These are phyloP conservation scores for Petrocephalus zakoni DNA, from an alignment of 2,113 vertebrate species.

Conservation along the genomic window DNA sequence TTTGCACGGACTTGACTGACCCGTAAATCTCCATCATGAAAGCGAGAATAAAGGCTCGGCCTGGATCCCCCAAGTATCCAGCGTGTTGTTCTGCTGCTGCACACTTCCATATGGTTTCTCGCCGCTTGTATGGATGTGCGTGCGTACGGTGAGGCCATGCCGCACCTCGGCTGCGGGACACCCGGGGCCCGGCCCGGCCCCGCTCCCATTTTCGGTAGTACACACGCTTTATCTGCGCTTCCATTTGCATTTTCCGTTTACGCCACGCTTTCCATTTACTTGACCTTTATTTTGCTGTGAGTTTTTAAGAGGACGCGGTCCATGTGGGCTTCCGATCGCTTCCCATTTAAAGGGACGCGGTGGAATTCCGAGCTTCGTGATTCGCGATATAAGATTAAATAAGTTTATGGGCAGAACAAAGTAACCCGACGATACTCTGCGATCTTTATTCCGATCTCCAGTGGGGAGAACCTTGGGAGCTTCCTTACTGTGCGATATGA, in stretches of 20 bases:
- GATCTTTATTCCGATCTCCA: background rate
- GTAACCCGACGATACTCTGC: background rate
- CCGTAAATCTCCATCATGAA: background rate
- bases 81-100: background rate
- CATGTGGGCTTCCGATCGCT: background rate
- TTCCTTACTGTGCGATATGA: background rate
- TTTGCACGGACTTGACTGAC: background rate
- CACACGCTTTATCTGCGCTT: background rate
- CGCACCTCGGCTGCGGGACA: background rate
- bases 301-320: background rate
- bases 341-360: background rate
- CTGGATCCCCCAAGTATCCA: background rate
- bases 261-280: background rate
- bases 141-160: background rate
- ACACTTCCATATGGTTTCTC: background rate
- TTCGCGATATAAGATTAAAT: background rate
- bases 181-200: background rate
- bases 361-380: background rate
- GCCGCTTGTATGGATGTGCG: background rate
- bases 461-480: background rate
- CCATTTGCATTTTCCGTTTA: background rate
- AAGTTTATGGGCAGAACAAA: background rate
- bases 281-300: background rate
- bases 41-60: background rate
- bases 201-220: background rate